These are phyloP conservation scores for Podarcis siculus DNA, from an alignment of 2,797 vertebrate species.

Conservation along the genomic window DNA sequence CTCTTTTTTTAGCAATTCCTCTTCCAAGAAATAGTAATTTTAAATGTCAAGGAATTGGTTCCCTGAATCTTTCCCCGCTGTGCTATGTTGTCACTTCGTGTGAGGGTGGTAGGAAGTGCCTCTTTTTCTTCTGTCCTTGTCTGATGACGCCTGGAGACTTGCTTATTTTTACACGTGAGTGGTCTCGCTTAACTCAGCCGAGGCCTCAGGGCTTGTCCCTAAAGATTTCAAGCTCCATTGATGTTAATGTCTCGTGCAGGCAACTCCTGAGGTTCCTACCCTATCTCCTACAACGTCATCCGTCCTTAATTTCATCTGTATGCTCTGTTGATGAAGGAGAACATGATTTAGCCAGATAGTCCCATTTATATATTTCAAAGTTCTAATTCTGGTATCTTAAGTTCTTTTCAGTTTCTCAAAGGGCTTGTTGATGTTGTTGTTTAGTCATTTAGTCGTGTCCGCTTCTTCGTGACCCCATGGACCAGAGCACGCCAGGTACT, in stretches of 20 bases:
- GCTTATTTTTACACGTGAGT: constrained; percentile 10
- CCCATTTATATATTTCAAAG: neutral
- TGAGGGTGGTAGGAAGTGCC: neutral
- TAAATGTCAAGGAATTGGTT: neutral
- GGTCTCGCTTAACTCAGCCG: neutral
- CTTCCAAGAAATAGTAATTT: constrained; percentile 14
- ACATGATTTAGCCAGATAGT: neutral
- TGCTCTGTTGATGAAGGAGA: neutral
- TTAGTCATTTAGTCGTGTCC: too few relatives aligned
- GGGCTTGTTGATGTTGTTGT: neutral
- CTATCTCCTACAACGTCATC: neutral
- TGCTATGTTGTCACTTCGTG: neutral
- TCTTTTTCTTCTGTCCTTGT: neutral
- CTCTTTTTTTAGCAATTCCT: neutral
- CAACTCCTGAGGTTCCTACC: neutral
- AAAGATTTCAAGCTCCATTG: neutral
- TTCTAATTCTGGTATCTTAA: neutral
- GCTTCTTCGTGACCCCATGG: too few relatives aligned
- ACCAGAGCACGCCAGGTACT: too few relatives aligned
- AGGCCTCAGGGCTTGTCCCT: constrained; percentile 14
- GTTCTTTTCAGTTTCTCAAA: neutral
- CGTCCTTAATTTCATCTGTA: neutral
- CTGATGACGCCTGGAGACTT: neutral
- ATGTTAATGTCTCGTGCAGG: neutral
- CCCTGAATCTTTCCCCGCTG: neutral